Evolutionary conservation across 2,797 vertebrate genomes (phyloP).

Genomic region (Parauchenoglanis punctatus): DNA sequence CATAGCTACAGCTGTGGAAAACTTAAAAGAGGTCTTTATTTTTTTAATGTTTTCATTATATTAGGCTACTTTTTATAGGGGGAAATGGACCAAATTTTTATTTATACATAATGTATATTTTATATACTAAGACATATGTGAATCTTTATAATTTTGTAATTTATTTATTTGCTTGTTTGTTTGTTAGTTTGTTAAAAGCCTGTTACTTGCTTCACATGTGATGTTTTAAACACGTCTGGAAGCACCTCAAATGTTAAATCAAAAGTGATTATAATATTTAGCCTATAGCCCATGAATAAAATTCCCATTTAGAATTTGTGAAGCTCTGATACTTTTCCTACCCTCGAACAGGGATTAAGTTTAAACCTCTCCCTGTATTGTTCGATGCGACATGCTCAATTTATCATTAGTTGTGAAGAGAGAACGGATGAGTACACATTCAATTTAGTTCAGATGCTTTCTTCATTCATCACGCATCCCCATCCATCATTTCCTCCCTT

Average conservation of each 20-base stretch:
- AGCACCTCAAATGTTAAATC: constrained; percentile 4
- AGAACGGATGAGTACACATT: constrained; percentile 99
- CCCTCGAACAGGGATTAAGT: constrained; percentile 73
- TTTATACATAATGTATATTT: not conserved
- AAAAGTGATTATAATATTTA: not conserved
- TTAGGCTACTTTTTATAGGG: not conserved
- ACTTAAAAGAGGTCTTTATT: not conserved
- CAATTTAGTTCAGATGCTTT: constrained; percentile 99
- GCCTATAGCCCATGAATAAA: constrained; percentile 17
- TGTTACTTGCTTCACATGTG: not conserved
- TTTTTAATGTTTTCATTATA: not conserved
- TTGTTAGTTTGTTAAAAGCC: not conserved
- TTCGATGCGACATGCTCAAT: constrained; percentile 96
- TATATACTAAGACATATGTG: not conserved
- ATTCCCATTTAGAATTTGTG: constrained; percentile 39
- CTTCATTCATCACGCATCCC: constrained; percentile 93
- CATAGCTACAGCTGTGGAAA: not conserved
- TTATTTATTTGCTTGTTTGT: not conserved
- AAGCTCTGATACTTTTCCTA: constrained; percentile 64
- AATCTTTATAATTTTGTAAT: not conserved
- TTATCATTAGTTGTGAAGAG: constrained; percentile 98
- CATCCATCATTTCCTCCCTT: constrained; percentile 92
- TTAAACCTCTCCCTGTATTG: constrained; percentile 88
- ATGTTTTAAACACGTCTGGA: not conserved
- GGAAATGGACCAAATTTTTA: not conserved